Base-by-base conservation (phyloP, 2,888 invertebrate species). In the Mythimna lalbum region DNA sequence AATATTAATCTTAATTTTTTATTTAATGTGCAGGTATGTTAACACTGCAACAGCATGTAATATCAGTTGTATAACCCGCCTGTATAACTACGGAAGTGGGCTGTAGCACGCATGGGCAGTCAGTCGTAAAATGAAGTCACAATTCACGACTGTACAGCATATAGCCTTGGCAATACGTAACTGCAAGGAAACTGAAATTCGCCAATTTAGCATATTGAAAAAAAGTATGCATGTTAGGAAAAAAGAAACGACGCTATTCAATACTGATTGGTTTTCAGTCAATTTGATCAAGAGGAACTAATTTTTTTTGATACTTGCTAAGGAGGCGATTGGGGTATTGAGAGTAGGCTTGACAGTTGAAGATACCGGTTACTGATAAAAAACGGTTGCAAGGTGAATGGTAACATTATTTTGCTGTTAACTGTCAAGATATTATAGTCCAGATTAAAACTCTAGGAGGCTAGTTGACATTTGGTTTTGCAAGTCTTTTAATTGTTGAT, bases 101-200 rank as follows among this genome's bases (percentile, higher is more conserved):
- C 52, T 62, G 67, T 69, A 64, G 65, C 81, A 84, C 82, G 84
- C 85, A 83, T 81, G 83, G 76, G 61, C 81, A 80, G 73, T 69
- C 80, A 83, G 79, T 80, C 73, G 82, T 78, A 70, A 82, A 77
- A 82, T 67, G 67, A 78, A 80, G 72, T 76, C 71, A 70, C 82
- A 64, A 80, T 66, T 69, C 70, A 73, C 66, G 69, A 67, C 68
- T 75, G 64, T 62, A 71, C 60, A 71, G 62, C 49, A 33, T 31
- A 50, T 36, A 72, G 68, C 81, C 79, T 79, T 76, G 72, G 72
- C 63, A 55, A 62, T 31, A 78, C 57, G 77, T 69, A 79, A 79
- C 50, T 77, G 61, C 47, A 81, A 81, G 77, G 66, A 76, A 78
- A 78, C 60, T 59, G 27, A 78, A 83, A 21, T 63, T 68, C 50